These are phyloP conservation scores for Pelosia muscerda DNA, from an alignment of 2,888 invertebrate genomes.

Conservation along the genomic window DNA sequence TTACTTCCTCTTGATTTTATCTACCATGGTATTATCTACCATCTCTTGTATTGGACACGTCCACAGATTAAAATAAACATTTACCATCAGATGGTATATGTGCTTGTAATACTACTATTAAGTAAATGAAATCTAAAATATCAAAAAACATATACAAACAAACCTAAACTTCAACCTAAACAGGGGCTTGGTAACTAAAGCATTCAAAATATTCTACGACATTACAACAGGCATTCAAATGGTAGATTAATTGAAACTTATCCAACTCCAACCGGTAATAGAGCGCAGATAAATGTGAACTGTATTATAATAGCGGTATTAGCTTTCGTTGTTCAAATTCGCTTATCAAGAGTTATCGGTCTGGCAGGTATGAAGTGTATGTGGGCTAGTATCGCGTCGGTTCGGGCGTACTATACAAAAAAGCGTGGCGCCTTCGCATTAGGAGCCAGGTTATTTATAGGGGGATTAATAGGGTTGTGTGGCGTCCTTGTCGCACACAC, in stretches of 20 bases:
- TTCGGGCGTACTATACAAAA: slow-evolving; percentile 60
- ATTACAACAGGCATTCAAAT: slow-evolving; percentile 15
- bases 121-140: background rate
- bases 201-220: slow-evolving; percentile 14
- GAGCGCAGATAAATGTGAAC: slow-evolving; percentile 10
- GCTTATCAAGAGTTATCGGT: slow-evolving; percentile 44
- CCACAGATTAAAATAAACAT: background rate
- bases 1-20: background rate
- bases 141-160: background rate
- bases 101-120: background rate
- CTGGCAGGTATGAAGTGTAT: slow-evolving; percentile 9
- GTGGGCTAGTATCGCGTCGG: slow-evolving; percentile 61
- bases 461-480: slow-evolving; percentile 63
- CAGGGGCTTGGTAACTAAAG: background rate
- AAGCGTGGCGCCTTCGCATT: slow-evolving; percentile 79
- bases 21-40: background rate
- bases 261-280: slow-evolving; percentile 8
- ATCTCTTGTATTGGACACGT: background rate
- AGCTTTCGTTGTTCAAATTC: slow-evolving; percentile 41
- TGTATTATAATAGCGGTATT: slow-evolving; percentile 6
- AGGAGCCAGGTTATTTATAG: slow-evolving; percentile 79
- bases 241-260: slow-evolving; percentile 12
- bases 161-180: background rate
- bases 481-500: slow-evolving; percentile 54
- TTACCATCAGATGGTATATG: background rate